Evolutionary conservation across 92 coral and sea anemone species (phyloP).

Genomic region (Bergia puertoricense): DNA sequence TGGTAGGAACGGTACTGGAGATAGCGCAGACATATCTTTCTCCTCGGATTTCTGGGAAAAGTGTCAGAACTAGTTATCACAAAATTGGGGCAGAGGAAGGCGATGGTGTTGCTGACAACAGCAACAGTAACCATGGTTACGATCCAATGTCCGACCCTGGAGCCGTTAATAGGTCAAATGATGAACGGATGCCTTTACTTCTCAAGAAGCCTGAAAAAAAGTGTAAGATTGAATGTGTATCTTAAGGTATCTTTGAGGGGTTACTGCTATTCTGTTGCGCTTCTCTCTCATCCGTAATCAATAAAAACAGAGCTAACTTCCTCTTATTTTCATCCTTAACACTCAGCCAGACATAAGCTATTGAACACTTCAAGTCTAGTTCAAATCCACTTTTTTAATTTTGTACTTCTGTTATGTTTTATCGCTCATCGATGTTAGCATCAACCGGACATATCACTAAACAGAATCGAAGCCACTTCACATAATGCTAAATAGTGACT

Average conservation of each 20-base stretch:
- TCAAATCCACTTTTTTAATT: too few relatives aligned
- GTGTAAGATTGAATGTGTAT: background rate
- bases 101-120: background rate
- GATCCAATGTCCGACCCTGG: background rate
- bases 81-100: background rate
- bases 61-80: background rate
- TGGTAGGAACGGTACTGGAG: constrained; percentile 78
- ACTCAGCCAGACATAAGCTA: too few relatives aligned
- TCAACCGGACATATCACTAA: too few relatives aligned
- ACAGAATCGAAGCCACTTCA: too few relatives aligned
- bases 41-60: background rate
- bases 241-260: background rate
- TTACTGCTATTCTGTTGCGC: constrained; percentile 51
- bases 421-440: too few relatives aligned
- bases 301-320: background rate
- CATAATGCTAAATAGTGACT: too few relatives aligned
- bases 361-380: too few relatives aligned
- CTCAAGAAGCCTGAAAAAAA: background rate
- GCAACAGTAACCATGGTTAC: background rate
- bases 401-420: too few relatives aligned
- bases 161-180: background rate
- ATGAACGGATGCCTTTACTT: background rate
- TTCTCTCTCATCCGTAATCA: constrained; percentile 41
- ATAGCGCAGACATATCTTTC: background rate
- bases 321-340: too few relatives aligned